Evolutionary conservation across 2,113 vertebrate species (phyloP).

Genomic region (Cottus gobio): DNA sequence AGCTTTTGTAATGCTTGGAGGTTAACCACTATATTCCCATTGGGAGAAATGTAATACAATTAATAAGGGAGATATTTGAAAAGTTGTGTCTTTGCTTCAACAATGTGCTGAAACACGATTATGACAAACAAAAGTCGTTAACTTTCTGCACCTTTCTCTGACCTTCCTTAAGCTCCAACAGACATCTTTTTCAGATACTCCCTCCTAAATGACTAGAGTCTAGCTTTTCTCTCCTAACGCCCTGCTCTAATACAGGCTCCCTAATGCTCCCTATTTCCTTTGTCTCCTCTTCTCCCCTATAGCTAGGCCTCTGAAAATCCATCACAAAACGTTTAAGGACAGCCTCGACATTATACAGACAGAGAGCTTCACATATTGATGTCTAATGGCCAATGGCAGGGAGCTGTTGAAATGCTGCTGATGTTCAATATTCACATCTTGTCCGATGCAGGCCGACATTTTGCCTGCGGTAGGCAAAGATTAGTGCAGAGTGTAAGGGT

Average conservation of each 20-base stretch:
- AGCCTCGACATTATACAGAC: conserved; percentile 45
- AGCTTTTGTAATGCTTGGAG: neutral
- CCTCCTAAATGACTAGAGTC: conserved; percentile 15
- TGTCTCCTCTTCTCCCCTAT: neutral
- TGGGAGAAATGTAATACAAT: neutral
- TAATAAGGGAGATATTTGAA: neutral
- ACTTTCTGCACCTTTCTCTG: conserved; percentile 10
- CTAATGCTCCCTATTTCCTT: conserved; percentile 29
- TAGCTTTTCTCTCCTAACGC: conserved; percentile 14
- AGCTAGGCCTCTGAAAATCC: conserved; percentile 51
- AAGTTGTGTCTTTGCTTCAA: neutral
- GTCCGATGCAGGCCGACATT: conserved; percentile 48
- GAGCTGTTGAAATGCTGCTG: conserved; percentile 55
- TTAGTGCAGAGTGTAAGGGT: conserved; percentile 46
- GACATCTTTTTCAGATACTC: conserved; percentile 21
- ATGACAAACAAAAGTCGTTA: conserved; percentile 9
- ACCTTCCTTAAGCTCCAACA: conserved; percentile 5
- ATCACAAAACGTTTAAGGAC: conserved; percentile 65
- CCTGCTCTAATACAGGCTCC: conserved; percentile 28
- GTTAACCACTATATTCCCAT: neutral
- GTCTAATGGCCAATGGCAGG: conserved; percentile 62
- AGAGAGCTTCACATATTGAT: conserved; percentile 52
- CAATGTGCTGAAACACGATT: neutral
- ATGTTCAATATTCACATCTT: conserved; percentile 66
- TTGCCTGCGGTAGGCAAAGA: conserved; percentile 51